Percentiles rank a stretch among this genome's conserved stretches.
phyloP scores from a whole-genome alignment of 2,797 vertebrate species.

The Neomorphus geoffroyi region DNA sequence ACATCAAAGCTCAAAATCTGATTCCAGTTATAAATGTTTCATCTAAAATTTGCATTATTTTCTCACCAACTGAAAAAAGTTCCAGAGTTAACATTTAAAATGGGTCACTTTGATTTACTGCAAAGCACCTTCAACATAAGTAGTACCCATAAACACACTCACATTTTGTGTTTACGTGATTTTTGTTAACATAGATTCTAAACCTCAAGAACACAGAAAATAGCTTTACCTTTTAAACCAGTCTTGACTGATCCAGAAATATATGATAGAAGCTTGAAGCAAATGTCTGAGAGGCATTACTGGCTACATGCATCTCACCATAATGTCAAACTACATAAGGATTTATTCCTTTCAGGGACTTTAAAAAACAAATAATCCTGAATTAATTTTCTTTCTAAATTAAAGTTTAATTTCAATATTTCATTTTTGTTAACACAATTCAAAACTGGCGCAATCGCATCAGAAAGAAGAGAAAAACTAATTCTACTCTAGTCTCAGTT shows the following conservation, averaged over 20 bases:
- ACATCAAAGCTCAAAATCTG: neutral
- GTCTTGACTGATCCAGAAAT: neutral
- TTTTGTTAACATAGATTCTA: neutral
- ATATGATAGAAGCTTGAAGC: neutral
- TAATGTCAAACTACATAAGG: neutral
- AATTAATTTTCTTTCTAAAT: neutral
- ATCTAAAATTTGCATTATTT: neutral
- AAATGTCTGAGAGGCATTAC: neutral
- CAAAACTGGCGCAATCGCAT: neutral
- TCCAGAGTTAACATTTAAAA: neutral
- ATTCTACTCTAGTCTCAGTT: neutral
- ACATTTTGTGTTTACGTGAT: neutral
- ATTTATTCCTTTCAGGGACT: neutral
- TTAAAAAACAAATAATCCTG: neutral
- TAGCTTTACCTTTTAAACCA: neutral
- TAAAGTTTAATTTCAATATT: neutral
- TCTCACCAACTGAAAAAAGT: neutral
- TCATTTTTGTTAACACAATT: neutral
- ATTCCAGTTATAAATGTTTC: neutral
- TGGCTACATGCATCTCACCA: neutral
- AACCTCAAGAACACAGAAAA: neutral
- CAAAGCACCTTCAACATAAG: neutral
- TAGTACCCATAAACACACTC: too few relatives aligned
- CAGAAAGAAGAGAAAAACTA: neutral
- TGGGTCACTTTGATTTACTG: neutral